Conservation (phyloP, 2,113 vertebrate genomes). For the Cheilinus undulatus region DNA sequence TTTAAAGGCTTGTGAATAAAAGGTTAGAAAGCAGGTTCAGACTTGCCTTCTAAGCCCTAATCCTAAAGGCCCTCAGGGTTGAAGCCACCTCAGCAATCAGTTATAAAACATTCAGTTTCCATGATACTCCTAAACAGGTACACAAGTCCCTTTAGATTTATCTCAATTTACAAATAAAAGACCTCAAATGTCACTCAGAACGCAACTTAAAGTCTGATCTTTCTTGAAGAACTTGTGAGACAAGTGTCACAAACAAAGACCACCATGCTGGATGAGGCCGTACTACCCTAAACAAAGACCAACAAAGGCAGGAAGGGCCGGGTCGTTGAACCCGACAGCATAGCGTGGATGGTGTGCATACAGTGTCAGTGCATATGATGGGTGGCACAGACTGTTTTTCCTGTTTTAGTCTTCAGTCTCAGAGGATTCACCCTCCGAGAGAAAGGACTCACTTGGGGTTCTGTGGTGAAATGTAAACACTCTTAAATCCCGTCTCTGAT, state of each 20-base stretch:
- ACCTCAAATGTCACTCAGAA: slow-evolving; percentile 12
- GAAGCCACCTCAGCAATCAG: slow-evolving; percentile 38
- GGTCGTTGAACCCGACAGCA: slow-evolving; percentile 52
- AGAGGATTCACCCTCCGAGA: slow-evolving; percentile 31
- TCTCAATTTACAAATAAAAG: slow-evolving; percentile 62
- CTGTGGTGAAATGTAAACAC: slow-evolving; percentile 46
- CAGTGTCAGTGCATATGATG: slow-evolving; percentile 28
- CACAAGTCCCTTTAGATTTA: slow-evolving; percentile 10
- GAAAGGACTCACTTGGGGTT: slow-evolving; percentile 14
- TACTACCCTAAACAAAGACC: slow-evolving; percentile 68
- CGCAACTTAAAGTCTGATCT: slow-evolving; percentile 20
- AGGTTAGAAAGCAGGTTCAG: slow-evolving; percentile 56
- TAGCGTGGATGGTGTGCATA: slow-evolving; percentile 37
- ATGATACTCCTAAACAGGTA: slow-evolving; percentile 32
- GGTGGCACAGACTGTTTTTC: slow-evolving; percentile 56
- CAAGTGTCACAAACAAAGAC: slow-evolving; percentile 45
- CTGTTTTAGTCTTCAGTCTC: slow-evolving; percentile 60
- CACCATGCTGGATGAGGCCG: slow-evolving; percentile 40
- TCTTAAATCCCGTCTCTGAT: slow-evolving; percentile 24
- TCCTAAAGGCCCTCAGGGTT: slow-evolving; percentile 59
- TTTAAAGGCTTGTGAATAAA: slow-evolving; percentile 33
- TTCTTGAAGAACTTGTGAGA: slow-evolving; percentile 57
- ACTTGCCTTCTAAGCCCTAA: slow-evolving; percentile 57
- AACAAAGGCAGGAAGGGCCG: slow-evolving; percentile 83
- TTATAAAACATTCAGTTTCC: slow-evolving; percentile 57